Evolutionary conservation across 2,888 invertebrate species (phyloP), one percentile per base, ranked within the genome.

Genomic region (Pandemis corylana): DNA sequence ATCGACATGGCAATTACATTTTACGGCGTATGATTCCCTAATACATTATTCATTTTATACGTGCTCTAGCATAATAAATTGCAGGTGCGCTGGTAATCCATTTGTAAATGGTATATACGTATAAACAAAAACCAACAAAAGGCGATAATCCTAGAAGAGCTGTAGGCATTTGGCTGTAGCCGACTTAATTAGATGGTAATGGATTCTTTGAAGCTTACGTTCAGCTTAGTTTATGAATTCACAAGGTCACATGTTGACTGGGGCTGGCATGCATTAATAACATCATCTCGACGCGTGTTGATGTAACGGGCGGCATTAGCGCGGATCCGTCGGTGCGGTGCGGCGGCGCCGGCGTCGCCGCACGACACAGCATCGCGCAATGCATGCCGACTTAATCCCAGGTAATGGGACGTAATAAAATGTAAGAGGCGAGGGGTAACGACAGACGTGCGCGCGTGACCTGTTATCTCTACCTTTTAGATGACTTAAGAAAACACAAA

Each of bases 361-460:
- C 89, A 88, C 87, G 89, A 87, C 87, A 87, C 88, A 90, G 89
- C 88, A 88, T 86, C 86, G 82, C 83, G 83, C 87, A 85, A 89
- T 90, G 89, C 89, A 90, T 89, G 88, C 86, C 82, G 89, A 88
- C 90, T 91, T 92, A 92, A 92, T 92, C 89, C 88, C 87, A 88
- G 90, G 91, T 92, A 92, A 93, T 91, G 90, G 89, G 87, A 84
- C 84, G 88, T 89, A 91, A 92, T 93, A 93, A 93, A 93, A 92
- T 91, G 92, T 92, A 92, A 92, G 91, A 92, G 92, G 86, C 88
- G 85, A 87, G 84, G 77, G 87, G 89, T 91, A 90, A 92, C 90
- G 91, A 88, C 90, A 90, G 90, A 91, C 92, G 92, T 90, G 90
- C 89, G 90, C 88, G 82, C 92, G 92, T 93, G 91, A 92, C 91